A percentile compares a stretch with the other conserved stretches of the same genome.
Evolutionary conservation across 2,888 invertebrate species (phyloP).

Genomic region (Dryobotodes eremita): DNA sequence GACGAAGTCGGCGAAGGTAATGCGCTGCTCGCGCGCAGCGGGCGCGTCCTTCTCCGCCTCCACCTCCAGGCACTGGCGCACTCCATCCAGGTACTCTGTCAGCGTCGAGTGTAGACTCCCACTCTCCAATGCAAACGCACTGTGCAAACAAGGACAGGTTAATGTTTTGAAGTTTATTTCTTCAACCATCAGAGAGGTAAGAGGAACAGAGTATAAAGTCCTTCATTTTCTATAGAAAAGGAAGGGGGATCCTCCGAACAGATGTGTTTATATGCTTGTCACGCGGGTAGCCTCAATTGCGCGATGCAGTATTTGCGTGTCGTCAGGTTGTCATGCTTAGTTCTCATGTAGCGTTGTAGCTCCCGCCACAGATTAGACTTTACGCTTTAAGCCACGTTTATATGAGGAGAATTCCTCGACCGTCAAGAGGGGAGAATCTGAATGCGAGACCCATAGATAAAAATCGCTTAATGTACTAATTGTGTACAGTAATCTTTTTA

Average conservation of each 20-base stretch:
- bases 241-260: not conserved
- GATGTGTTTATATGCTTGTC: not conserved
- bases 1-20: slow-evolving; percentile 98
- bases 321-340: not conserved
- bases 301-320: not conserved
- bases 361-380: not conserved
- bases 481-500: not conserved
- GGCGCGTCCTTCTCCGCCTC: slow-evolving; percentile 98
- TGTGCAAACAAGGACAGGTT: slow-evolving; percentile 74
- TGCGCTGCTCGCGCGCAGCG: slow-evolving; percentile 96
- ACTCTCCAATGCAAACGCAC: slow-evolving; percentile 95
- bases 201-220: not conserved
- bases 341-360: not conserved
- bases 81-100: slow-evolving; percentile 98
- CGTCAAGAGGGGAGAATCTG: not conserved
- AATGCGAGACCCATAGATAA: not conserved
- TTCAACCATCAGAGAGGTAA: not conserved
- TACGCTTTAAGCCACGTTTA: no score
- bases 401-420: not conserved
- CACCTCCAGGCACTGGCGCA: slow-evolving; percentile 96
- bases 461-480: not conserved
- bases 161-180: not conserved
- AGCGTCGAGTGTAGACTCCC: slow-evolving; percentile 96
- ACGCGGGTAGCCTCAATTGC: not conserved
- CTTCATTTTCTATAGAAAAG: not conserved